Base-by-base conservation (phyloP, 2,113 vertebrate genomes). In the Seriola quinqueradiata region DNA sequence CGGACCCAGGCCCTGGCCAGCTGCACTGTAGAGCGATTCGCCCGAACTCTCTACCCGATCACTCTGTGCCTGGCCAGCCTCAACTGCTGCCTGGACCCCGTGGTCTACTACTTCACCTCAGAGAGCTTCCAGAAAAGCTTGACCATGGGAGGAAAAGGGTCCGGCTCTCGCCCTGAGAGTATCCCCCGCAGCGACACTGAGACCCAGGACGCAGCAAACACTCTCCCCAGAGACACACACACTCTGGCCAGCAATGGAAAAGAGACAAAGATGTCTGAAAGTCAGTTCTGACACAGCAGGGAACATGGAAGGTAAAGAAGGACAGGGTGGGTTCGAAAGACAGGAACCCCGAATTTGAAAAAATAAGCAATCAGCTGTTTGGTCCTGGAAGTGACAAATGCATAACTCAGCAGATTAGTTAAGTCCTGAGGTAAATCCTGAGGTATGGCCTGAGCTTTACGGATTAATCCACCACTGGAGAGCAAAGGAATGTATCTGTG, bases 71-170 rank as follows among this genome's bases (percentile, higher is more conserved):
- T 99, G 55, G 98, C 98, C 34, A 96, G 96, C 16, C 95, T 97
- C 76, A 99, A 99, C 93, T 99, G 98, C 95, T 99, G 97, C 92
- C 96, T 99, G 23, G 98, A 99, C 86, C 98, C 98, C 0, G 98
- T 99, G 75, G 97, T 99, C 82, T 99, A 99, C 87, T 99, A 99
- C 87, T 99, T 99, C 79, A 99, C 98, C 0, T 98, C 98, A 0
- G 98, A 99, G 92, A 98, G 97, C 77, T 99, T 99, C 92, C 97
- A 99, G 95, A 99, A 99, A 87, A 98, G 97, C 36, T 96, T 99
- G 85, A 97, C 97, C 82, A 94, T 97, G 21, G 97, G 97, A 60
- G 70, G 77, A 34, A 95, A 97, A 71, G 92, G 92, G 25, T 55
- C 87, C 0, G 95, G 96, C 70, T 94, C 95, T 25, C 96, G 96